Evolutionary conservation across 2,888 invertebrate genomes (phyloP).

Genomic region (Dione vanillae): DNA sequence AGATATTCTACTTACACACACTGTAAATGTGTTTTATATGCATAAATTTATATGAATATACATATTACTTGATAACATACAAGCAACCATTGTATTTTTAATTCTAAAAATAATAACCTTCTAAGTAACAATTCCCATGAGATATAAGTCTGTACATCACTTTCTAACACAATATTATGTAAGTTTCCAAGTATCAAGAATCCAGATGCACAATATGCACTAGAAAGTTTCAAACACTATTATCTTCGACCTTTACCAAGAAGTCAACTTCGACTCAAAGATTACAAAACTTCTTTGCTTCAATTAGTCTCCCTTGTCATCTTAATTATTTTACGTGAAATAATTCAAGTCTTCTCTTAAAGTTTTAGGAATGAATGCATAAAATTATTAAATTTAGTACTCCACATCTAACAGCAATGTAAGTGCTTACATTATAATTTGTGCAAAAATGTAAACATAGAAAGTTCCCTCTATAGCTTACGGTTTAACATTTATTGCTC

Average conservation of each 20-base stretch:
- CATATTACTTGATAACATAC: no score
- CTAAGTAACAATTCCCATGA: not conserved
- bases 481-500: conserved; percentile 55
- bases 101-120: not conserved
- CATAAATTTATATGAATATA: no score
- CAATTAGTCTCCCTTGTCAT: conserved; percentile 6
- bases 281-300: conserved; percentile 5
- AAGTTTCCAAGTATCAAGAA: conserved; percentile 3
- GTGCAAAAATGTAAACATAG: conserved; percentile 30
- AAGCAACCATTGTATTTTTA: no score
- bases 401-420: not conserved
- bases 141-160: conserved; percentile 13
- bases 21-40: no score
- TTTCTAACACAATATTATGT: conserved; percentile 21
- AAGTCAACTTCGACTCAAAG: not conserved
- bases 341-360: not conserved
- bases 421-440: conserved; percentile 3
- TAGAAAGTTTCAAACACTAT: conserved; percentile 8
- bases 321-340: not conserved
- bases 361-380: not conserved
- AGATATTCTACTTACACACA: no score
- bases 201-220: conserved; percentile 11
- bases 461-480: conserved; percentile 45
- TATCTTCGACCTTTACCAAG: conserved; percentile 10
- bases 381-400: not conserved